Percentiles rank a stretch among this genome's conserved stretches.
Conservation (phyloP, 2,797 vertebrate genomes). For the Miichthys miiuy region DNA sequence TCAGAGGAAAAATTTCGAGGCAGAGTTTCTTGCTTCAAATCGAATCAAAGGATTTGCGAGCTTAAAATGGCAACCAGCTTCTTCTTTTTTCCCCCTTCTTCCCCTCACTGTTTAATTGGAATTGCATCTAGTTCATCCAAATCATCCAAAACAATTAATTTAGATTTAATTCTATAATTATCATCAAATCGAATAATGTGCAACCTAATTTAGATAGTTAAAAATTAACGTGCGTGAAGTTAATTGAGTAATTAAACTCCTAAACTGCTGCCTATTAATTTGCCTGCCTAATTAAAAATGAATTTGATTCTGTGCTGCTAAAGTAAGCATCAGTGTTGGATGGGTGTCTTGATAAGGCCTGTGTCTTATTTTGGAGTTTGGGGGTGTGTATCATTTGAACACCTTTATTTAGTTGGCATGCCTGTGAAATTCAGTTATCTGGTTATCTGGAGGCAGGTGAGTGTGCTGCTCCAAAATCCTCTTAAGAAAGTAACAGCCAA, state of each 20-base stretch:
- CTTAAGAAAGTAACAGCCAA: constrained; percentile 43
- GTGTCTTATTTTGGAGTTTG: constrained; percentile 84
- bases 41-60: constrained; percentile 97
- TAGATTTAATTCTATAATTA: constrained; percentile 99
- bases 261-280: constrained; percentile 99
- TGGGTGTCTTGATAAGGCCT: constrained; percentile 93
- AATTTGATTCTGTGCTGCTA: constrained; percentile 99
- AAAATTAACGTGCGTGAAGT: constrained; percentile 99
- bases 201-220: constrained; percentile 99
- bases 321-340: constrained; percentile 98
- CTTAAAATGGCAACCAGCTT: constrained; percentile 95
- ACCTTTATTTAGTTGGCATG: constrained; percentile 58
- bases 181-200: constrained; percentile 99
- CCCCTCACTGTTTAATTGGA: constrained; percentile 94
- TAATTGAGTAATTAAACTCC: constrained; percentile 99
- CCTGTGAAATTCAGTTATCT: constrained; percentile 55
- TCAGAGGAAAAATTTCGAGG: constrained; percentile 93
- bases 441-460: constrained; percentile 71
- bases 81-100: not conserved
- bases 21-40: constrained; percentile 95
- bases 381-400: constrained; percentile 46
- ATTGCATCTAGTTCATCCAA: constrained; percentile 96
- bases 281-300: constrained; percentile 99
- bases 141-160: constrained; percentile 99
- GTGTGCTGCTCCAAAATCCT: constrained; percentile 52